Conservation (phyloP, 2,888 invertebrate species). For the Pollenia griseotomentosa region DNA sequence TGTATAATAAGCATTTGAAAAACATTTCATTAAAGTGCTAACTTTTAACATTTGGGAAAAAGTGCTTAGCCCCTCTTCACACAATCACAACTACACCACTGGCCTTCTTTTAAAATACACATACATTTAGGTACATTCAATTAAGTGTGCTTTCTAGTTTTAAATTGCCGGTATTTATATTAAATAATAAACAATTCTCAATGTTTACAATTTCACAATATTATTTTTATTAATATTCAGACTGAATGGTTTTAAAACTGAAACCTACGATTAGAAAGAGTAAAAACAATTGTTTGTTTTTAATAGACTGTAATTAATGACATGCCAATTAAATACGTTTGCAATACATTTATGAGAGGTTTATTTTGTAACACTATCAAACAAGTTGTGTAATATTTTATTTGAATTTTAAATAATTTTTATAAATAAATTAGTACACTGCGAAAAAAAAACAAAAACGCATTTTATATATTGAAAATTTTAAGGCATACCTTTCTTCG, state of each 20-base stretch:
- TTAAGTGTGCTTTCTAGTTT: not conserved
- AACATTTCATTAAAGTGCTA: too few relatives aligned
- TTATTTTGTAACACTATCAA: not conserved
- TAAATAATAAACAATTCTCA: not conserved
- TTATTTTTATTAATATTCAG: not conserved
- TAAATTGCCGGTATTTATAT: not conserved
- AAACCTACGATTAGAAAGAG: not conserved
- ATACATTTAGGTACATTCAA: not conserved
- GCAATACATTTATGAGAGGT: not conserved
- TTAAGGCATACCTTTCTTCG: too few relatives aligned
- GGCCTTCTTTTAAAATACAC: too few relatives aligned
- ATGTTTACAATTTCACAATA: constrained; percentile 3
- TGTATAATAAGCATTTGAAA: too few relatives aligned
- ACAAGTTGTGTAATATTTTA: not conserved
- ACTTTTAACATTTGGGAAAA: too few relatives aligned
- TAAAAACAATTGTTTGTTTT: constrained; percentile 20
- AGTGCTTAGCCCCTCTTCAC: too few relatives aligned
- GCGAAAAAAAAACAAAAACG: too few relatives aligned
- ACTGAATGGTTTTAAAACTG: not conserved
- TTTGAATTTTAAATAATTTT: not conserved
- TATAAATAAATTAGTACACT: too few relatives aligned
- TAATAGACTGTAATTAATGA: constrained; percentile 7
- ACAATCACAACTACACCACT: too few relatives aligned
- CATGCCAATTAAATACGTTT: not conserved
- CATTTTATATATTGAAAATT: too few relatives aligned